Evolutionary conservation across 2,797 vertebrate genomes (phyloP).

Genomic region (Cyclopterus lumpus): DNA sequence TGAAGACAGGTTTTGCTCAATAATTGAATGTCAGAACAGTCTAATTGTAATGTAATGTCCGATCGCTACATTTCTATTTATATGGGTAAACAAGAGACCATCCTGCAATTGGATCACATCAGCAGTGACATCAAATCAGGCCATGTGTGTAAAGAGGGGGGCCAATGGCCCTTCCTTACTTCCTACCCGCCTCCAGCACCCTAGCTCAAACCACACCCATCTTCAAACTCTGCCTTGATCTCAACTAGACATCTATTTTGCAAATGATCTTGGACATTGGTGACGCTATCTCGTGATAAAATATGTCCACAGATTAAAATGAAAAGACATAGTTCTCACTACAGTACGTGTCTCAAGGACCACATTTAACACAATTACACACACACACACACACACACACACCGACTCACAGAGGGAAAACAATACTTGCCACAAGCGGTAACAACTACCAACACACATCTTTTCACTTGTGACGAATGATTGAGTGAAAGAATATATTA

Average conservation of each 20-base stretch:
- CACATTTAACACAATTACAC: background rate
- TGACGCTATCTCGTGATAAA: background rate
- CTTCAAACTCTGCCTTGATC: background rate
- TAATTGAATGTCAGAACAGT: background rate
- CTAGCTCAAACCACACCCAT: background rate
- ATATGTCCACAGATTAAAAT: background rate
- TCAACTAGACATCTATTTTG: background rate
- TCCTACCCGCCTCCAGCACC: background rate
- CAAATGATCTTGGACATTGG: background rate
- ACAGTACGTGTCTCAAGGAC: background rate
- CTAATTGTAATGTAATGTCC: background rate
- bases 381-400: background rate
- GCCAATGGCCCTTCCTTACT: background rate
- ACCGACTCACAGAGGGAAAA: background rate
- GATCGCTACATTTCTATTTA: background rate
- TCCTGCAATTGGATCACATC: background rate
- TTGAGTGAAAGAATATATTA: background rate
- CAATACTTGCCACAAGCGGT: background rate
- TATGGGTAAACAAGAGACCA: background rate
- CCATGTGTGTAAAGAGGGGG: too few species aligned
- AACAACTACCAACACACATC: background rate
- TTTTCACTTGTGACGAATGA: background rate
- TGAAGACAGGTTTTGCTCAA: background rate
- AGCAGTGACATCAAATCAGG: background rate
- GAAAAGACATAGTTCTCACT: background rate